Evolutionary conservation across 2,797 vertebrate species (phyloP), one percentile per base, ranked within the genome.

Genomic region (Bufotes viridis): DNA sequence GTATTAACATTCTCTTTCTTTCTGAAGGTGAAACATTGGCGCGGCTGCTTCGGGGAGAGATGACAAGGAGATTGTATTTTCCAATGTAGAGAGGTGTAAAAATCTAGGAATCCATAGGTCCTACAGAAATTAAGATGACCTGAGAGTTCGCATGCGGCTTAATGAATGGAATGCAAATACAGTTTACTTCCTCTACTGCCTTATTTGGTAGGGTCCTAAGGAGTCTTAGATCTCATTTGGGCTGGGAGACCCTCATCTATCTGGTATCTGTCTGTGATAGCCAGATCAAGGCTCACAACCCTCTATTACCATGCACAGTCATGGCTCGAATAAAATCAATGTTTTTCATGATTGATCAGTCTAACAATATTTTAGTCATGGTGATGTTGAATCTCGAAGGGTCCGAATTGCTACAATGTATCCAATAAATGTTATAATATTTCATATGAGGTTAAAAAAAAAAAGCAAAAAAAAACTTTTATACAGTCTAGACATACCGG

Each of bases 1-100:
- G 24, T 20, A 78, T 69, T 85, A 88, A 85, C 65, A 85, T 88
- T 83, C 79, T 58, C 42, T 78, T 76, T 87, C 49, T 67, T 70
- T 72, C 55, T 84, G 74, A 88, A 88, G 87, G 87, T 88, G 81
- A 88, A 79, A 88, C 65, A 79, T 26, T 84, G 14, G 49, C 7
- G 24, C 63, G 49, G 67, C 12, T 1, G 57, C 51, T 55, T n/a
- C 11, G 22, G 42, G 60, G 58, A 61, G 12, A 8, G 57, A 58
- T 61, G 78, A 29, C 17, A 17, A 67, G 80, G 6, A 24, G 24
- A 51, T 5, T 53, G 22, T 67, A n/a, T 67, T 78, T 78, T 55
- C 29, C 51, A 81, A 42, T 11, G 10, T 49, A 12, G 18, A 61
- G 58, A 11, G 51, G 20, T 81, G 60, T 65, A 51, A 65, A 65